Evolutionary conservation across 2,888 invertebrate species (phyloP).

Genomic region (Leptinotarsa tumamoca): DNA sequence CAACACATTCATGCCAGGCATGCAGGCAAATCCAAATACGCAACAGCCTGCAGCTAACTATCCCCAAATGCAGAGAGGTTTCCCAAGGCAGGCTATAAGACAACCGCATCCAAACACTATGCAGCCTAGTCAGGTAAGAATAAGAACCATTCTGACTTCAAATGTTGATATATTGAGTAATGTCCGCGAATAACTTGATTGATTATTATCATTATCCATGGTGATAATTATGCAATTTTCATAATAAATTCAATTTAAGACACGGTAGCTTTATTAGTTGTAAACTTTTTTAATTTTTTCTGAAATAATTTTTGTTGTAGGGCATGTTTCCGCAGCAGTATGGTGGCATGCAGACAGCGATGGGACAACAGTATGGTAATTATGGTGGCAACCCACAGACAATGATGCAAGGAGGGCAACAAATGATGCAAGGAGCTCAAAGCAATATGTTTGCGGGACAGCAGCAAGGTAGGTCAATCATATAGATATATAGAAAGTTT

Average conservation of each 20-base stretch:
- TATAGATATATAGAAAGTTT: neutral
- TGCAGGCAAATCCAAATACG: conserved; percentile 58
- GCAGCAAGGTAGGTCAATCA: conserved; percentile 61
- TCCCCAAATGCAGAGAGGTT: conserved; percentile 67
- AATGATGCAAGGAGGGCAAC: conserved; percentile 62
- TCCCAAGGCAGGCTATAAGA: conserved; percentile 67
- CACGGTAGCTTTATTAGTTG: neutral
- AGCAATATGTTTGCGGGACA: conserved; percentile 64
- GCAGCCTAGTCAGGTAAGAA: conserved; percentile 64
- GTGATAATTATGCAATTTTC: no score
- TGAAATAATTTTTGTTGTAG: conserved; percentile 37
- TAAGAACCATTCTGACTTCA: neutral
- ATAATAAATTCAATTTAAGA: no score
- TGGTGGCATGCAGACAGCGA: conserved; percentile 73
- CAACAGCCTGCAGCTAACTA: conserved; percentile 63
- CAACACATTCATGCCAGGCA: conserved; percentile 65
- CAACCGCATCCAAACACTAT: conserved; percentile 64
- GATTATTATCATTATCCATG: no score
- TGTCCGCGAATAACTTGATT: neutral
- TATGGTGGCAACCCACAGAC: conserved; percentile 60
- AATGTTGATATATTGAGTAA: neutral
- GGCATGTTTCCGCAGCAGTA: conserved; percentile 74
- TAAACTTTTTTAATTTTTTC: neutral
- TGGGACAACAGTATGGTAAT: conserved; percentile 72
- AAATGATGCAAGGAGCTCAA: conserved; percentile 54